A percentile compares a stretch with the other conserved stretches of the same genome.
These are phyloP conservation scores for Perdita meconis DNA, from an alignment of 2,888 invertebrate genomes.

Conservation along the genomic window DNA sequence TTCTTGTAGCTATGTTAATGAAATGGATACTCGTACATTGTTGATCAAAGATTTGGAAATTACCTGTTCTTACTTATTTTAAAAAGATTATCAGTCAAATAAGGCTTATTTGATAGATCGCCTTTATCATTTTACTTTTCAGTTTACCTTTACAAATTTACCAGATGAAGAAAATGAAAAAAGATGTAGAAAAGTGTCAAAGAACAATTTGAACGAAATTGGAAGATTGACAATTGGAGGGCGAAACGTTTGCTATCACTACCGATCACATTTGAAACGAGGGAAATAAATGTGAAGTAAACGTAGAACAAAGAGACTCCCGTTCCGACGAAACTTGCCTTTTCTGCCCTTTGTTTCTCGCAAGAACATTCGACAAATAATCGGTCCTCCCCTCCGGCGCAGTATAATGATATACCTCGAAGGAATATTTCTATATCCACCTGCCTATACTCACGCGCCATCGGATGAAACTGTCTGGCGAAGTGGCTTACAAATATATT, in stretches of 20 bases:
- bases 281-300: background rate
- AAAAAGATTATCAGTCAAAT: too few species aligned
- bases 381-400: conserved; percentile 47
- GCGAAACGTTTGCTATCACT: background rate
- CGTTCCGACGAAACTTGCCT: conserved; percentile 11
- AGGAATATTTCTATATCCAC: conserved; percentile 62
- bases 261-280: background rate
- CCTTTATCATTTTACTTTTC: too few species aligned
- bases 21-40: too few species aligned
- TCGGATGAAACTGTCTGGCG: conserved; percentile 72
- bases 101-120: too few species aligned
- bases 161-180: too few species aligned
- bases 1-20: too few species aligned
- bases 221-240: too few species aligned
- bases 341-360: conserved; percentile 35
- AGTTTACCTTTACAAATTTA: too few species aligned
- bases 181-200: too few species aligned
- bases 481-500: conserved; percentile 77
- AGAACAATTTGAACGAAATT: background rate
- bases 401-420: conserved; percentile 64
- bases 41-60: too few species aligned
- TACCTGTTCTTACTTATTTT: too few species aligned
- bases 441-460: conserved; percentile 55
- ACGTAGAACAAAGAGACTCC: conserved; percentile 20
- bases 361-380: conserved; percentile 62